Base-by-base conservation (phyloP, 2,888 invertebrate genomes). In the Oscheius sp. region DNA sequence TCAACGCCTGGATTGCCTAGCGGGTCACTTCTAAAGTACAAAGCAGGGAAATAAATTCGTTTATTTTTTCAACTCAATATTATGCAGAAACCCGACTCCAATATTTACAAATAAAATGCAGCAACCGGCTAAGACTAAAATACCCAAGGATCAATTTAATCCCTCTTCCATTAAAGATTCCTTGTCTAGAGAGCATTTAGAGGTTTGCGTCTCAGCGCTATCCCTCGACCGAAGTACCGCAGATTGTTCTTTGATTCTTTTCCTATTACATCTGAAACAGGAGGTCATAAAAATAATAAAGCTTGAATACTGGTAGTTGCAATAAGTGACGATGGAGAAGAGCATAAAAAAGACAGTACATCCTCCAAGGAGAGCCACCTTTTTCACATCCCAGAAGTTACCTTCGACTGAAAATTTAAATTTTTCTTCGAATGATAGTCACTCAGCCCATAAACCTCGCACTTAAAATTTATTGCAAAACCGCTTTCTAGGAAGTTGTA, bases 91-190 rank as follows among this genome's bases (percentile, higher is more conserved):
- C 52, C 52, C 25, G 27, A 52, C 29, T 37, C 37, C 37, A 52
- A 23, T 57, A 57, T 34, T 6, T 57, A 57, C 37, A 57, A 15
- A 57, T 25, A 57, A n/a, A n/a, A n/a, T n/a, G n/a, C n/a, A n/a
- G n/a, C n/a, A n/a, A n/a, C n/a, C n/a, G 10, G 8, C 23, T 57
- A 15, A 27, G 20, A 23, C n/a, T n/a, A 57, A 57, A 34, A 23
- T 23, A 23, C 23, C 4, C 10, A 55, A 10, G 39, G 23, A 27
- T 25, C 20, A 27, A 5, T 42, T n/a, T n/a, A n/a, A n/a, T n/a
- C n/a, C 52, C 52, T 29, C 15, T 3, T 2, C 10, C 29, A 52
- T n/a, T 0, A 52, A 27, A 17, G 33, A 23, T 34, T 57, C 39
- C 57, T 57, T 57, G 37, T 57, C 57, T 23, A 37, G 23, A 55